These are phyloP conservation scores for Choloepus didactylus DNA, from an alignment of 2,797 vertebrate genomes.

Conservation along the genomic window DNA sequence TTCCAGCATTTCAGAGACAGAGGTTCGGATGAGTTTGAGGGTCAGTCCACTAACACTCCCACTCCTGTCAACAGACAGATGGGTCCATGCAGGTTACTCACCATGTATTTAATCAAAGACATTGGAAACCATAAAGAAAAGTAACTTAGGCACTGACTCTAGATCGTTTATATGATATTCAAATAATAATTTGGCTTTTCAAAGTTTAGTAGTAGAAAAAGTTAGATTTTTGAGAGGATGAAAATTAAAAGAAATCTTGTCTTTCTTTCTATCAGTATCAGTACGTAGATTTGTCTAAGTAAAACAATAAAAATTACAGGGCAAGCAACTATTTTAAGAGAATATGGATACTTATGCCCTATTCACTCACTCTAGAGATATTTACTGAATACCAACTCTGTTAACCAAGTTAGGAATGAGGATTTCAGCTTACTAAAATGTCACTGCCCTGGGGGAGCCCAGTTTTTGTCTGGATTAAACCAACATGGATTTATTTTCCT, in stretches of 20 bases:
- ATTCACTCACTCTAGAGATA: not conserved
- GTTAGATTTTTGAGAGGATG: not conserved
- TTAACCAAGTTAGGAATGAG: not conserved
- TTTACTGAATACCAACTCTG: not conserved
- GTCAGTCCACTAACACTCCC: constrained; percentile 98
- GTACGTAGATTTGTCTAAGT: not conserved
- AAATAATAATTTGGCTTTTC: not conserved
- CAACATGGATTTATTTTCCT: constrained; percentile 38
- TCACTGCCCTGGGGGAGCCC: not conserved
- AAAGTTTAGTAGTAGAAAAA: constrained; percentile 3
- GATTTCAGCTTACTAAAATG: not conserved
- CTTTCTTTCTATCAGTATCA: not conserved
- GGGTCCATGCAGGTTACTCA: not conserved
- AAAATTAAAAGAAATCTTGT: not conserved
- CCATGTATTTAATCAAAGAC: not conserved
- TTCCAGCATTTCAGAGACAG: constrained; percentile 98
- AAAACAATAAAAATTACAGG: not conserved
- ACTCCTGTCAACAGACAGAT: constrained; percentile 89
- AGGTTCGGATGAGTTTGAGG: constrained; percentile 96
- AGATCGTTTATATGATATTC: not conserved
- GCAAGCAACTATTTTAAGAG: not conserved
- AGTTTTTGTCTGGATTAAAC: not conserved
- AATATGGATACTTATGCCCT: not conserved
- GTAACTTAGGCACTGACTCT: not conserved
- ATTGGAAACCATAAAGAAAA: not conserved